Conservation (phyloP, 2,888 invertebrate genomes). For the Brassicogethes aeneus region DNA sequence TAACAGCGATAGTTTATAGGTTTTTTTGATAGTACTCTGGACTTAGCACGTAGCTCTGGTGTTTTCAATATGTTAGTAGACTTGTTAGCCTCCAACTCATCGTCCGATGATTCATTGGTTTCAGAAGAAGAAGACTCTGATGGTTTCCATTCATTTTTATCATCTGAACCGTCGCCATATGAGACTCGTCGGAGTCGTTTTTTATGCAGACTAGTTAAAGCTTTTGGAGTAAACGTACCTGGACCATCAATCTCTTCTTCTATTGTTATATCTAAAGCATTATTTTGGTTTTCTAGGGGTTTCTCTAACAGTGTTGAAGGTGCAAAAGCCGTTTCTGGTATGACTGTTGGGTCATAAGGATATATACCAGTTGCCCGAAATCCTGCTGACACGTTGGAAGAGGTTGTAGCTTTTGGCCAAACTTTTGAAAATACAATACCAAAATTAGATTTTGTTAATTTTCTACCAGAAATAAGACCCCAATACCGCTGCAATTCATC, state of each 20-base stretch:
- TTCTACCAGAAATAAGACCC: too few species aligned
- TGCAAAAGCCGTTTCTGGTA: conserved; percentile 1
- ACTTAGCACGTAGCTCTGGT: conserved; percentile 2
- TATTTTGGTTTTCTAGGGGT: conserved; percentile 1
- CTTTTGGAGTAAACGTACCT: background rate
- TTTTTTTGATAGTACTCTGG: conserved; percentile 1
- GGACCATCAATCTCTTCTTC: conserved; percentile 1
- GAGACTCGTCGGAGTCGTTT: background rate
- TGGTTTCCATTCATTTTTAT: conserved; percentile 1
- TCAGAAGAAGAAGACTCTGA: conserved; percentile 1
- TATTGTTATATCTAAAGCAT: background rate
- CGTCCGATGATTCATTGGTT: conserved; percentile 1
- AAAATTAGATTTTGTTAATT: too few species aligned
- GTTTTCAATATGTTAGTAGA: conserved; percentile 4
- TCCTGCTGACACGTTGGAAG: too few species aligned
- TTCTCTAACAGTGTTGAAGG: too few species aligned
- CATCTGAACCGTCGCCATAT: conserved; percentile 1
- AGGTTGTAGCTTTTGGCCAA: too few species aligned
- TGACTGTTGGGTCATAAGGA: background rate
- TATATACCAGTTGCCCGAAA: too few species aligned
- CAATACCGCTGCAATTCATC: too few species aligned
- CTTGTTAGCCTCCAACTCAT: conserved; percentile 1
- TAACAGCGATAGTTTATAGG: conserved; percentile 1
- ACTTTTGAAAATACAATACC: too few species aligned
- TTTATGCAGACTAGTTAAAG: background rate